Evolutionary conservation across 2,797 vertebrate genomes (phyloP), one percentile per base, ranked within the genome.

Genomic region (Micrastur ruficollis): DNA sequence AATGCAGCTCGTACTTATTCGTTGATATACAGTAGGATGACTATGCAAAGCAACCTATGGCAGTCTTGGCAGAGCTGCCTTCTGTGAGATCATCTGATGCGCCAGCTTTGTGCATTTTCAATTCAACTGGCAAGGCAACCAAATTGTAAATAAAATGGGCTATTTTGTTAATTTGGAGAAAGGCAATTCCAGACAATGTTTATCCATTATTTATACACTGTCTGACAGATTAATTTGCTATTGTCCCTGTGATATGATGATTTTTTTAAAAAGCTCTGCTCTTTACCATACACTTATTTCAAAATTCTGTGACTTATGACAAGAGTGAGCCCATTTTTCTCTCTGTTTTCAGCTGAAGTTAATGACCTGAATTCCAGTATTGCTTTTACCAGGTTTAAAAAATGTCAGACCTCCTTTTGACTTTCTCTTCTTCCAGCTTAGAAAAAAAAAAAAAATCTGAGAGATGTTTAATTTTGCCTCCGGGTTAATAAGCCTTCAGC

Each of bases 391-490:
- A 5, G 13, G 19, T 82, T 96, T 91, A 53, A 26, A 74, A 95
- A 93, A 83, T 52, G n/a, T 78, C 75, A 80, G 67, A 56, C 19
- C 15, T 26, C 21, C 89, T 50, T 91, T 73, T 90, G 76, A 81
- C 55, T 90, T 84, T 92, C 17, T 91, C 70, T 81, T 65, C 38
- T 94, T 89, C 74, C 32, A 67, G 52, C 42, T 89, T 66, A 34
- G 46, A 8, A 27, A 23, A 12, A n/a, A 55, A 53, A 22, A 22
- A n/a, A 40, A 34, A 53, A 29, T 91, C 58, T 92, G 71, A 86
- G 49, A 86, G 25, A 61, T 73, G 74, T 53, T 92, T 95, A 23
- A 56, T 97, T 93, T 93, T 88, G 75, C 72, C 42, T 93, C n/a
- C 74, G 67, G 56, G 66, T 93, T 96, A 90, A 78, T 84, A 31